A percentile compares a stretch with the other conserved stretches of the same genome.
Conservation (phyloP, 2,797 vertebrate species). For the Chaenodraco wilsoni region DNA sequence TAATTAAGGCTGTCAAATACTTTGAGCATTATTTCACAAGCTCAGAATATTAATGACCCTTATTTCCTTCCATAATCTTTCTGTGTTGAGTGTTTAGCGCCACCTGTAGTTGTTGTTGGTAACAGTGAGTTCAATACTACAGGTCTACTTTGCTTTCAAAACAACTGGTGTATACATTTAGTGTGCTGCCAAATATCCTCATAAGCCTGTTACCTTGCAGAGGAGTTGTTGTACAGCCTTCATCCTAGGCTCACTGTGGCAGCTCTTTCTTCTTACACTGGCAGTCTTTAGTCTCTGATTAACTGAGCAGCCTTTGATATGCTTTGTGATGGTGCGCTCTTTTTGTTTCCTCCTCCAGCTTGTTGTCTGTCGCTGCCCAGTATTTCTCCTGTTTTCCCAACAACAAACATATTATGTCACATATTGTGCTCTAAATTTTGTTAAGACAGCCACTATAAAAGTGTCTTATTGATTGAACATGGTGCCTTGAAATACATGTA, state of each 20-base stretch:
- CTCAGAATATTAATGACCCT: too few relatives aligned
- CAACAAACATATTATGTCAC: conserved; percentile 24
- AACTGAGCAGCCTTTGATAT: not conserved
- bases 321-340: not conserved
- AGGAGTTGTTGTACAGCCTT: conserved; percentile 7
- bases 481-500: conserved; percentile 28
- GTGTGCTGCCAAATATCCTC: not conserved
- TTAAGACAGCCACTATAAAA: not conserved
- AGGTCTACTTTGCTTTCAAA: not conserved
- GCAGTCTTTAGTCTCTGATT: conserved; percentile 7
- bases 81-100: too few relatives aligned
- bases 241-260: not conserved
- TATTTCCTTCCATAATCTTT: too few relatives aligned
- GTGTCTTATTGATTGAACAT: conserved; percentile 18
- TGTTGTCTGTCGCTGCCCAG: not conserved
- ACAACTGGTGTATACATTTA: not conserved
- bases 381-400: conserved; percentile 1
- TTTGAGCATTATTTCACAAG: too few relatives aligned
- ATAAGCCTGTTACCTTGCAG: not conserved
- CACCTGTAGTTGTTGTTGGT: not conserved
- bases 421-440: conserved; percentile 16
- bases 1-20: too few relatives aligned
- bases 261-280: not conserved
- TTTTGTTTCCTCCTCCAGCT: not conserved
- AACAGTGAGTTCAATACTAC: not conserved